Evolutionary conservation across 2,797 vertebrate genomes (phyloP).

Genomic region (Chaetophractus vellerosus): DNA sequence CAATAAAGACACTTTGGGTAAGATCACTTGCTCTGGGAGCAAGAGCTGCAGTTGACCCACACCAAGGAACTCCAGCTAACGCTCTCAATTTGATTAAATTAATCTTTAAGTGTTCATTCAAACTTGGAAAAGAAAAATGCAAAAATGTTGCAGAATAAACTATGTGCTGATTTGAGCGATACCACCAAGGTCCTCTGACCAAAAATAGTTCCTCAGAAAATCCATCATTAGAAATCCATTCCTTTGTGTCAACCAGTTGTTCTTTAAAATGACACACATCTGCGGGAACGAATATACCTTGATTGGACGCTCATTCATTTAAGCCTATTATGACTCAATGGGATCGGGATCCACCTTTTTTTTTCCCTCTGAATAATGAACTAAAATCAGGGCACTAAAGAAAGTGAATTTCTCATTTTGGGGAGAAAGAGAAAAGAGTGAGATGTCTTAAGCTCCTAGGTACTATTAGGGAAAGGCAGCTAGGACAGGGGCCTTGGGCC

Average conservation of each 20-base stretch:
- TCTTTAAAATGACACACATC: neutral
- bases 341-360: neutral
- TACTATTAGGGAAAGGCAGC: neutral
- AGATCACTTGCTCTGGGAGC: neutral
- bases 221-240: neutral
- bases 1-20: neutral
- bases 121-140: neutral
- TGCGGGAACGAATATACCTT: neutral
- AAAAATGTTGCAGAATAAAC: neutral
- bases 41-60: neutral
- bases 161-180: neutral
- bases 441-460: neutral
- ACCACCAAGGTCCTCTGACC: neutral
- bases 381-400: neutral
- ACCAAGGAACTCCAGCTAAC: neutral
- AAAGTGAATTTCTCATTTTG: constrained; percentile 5
- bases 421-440: neutral
- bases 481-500: neutral
- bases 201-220: constrained; percentile 19
- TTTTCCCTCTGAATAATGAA: constrained; percentile 29
- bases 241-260: neutral
- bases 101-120: neutral
- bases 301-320: neutral
- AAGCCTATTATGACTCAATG: neutral
- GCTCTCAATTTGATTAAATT: neutral